Evolutionary conservation across 2,888 invertebrate species (phyloP).

Genomic region (Therioaphis trifolii): DNA sequence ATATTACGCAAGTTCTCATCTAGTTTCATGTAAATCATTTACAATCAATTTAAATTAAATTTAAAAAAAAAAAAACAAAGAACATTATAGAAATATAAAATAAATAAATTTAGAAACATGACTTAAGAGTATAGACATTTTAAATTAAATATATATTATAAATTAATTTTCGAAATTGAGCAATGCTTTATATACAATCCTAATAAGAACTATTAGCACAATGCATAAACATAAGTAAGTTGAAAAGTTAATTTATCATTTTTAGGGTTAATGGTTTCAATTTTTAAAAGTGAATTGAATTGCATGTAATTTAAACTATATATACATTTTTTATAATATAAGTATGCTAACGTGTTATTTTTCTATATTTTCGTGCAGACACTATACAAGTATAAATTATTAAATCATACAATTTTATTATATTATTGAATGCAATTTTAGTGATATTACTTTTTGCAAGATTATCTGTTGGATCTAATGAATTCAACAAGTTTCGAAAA

Average conservation of each 20-base stretch:
- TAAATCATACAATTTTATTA: neutral
- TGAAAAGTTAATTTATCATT: too few relatives aligned
- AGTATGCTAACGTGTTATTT: neutral
- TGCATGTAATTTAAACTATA: neutral
- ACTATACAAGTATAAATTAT: too few relatives aligned
- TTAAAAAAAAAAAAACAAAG: neutral
- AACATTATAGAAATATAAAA: neutral
- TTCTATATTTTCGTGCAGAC: neutral
- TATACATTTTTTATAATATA: neutral
- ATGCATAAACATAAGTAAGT: too few relatives aligned
- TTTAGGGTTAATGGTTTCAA: too few relatives aligned
- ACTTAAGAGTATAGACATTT: too few relatives aligned
- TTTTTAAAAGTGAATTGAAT: too few relatives aligned
- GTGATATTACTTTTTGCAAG: neutral
- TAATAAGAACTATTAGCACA: too few relatives aligned
- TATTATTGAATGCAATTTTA: neutral
- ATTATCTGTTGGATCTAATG: neutral
- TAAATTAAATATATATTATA: too few relatives aligned
- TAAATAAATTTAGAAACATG: too few relatives aligned
- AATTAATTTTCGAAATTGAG: too few relatives aligned
- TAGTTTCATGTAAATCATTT: neutral
- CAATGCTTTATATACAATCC: too few relatives aligned
- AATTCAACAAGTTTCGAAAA: constrained; percentile 27
- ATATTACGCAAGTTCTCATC: neutral
- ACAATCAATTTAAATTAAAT: neutral